A percentile compares a stretch with the other conserved stretches of the same genome.
Evolutionary conservation across 2,888 invertebrate genomes (phyloP).

Genomic region (Euclidia mi): DNA sequence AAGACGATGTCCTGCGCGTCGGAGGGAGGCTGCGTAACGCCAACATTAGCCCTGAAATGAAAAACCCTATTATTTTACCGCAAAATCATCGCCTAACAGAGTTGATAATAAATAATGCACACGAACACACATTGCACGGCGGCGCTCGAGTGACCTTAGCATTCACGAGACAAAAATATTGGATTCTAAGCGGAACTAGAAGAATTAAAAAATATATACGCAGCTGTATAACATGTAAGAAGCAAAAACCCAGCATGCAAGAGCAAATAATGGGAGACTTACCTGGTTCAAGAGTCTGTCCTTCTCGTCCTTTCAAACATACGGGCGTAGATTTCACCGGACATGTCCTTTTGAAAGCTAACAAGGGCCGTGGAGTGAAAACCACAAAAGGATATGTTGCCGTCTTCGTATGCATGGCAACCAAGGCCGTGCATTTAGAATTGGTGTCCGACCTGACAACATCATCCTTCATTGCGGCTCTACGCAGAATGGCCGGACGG

Average conservation of each 20-base stretch:
- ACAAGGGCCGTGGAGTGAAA: conserved; percentile 35
- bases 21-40: too few species aligned
- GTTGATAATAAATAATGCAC: too few species aligned
- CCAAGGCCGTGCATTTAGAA: conserved; percentile 54
- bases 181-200: conserved; percentile 27
- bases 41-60: too few species aligned
- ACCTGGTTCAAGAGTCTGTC: conserved; percentile 15
- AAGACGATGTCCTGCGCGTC: too few species aligned
- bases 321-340: conserved; percentile 28
- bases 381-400: conserved; percentile 44
- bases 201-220: conserved; percentile 23
- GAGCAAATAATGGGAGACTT: conserved; percentile 25
- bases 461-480: conserved; percentile 48
- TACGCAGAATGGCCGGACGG: conserved; percentile 47
- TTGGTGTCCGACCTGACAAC: conserved; percentile 51
- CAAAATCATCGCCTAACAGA: too few species aligned
- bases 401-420: conserved; percentile 42
- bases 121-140: too few species aligned
- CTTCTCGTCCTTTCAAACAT: conserved; percentile 19
- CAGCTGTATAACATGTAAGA: conserved; percentile 18
- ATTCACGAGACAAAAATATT: too few species aligned
- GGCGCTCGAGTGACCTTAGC: too few species aligned
- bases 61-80: too few species aligned
- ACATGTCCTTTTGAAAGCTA: conserved; percentile 23
- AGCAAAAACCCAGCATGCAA: conserved; percentile 13